A percentile compares a stretch with the other conserved stretches of the same genome.
phyloP scores from a whole-genome alignment of 2,113 vertebrate species.

The Garra rufa region DNA sequence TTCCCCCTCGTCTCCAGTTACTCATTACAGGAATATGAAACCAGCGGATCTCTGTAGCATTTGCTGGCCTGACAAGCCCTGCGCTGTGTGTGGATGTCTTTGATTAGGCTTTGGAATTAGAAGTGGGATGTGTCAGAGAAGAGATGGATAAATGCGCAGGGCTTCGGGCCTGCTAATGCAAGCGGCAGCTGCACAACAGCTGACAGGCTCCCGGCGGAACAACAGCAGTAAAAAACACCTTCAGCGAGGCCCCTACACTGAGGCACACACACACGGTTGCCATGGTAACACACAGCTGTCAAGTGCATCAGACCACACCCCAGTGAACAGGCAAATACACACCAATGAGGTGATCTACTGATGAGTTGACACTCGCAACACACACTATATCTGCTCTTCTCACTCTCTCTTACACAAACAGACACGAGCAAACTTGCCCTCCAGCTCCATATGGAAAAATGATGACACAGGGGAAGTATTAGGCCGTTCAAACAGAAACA shows the following conservation, averaged over 20 bases:
- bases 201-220: constrained; percentile 56
- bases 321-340: constrained; percentile 47
- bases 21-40: constrained; percentile 56
- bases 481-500: neutral
- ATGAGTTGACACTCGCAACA: constrained; percentile 26
- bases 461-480: constrained; percentile 7
- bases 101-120: constrained; percentile 54
- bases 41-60: constrained; percentile 38
- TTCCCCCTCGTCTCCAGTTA: constrained; percentile 51
- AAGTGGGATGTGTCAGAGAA: constrained; percentile 45
- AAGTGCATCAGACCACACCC: constrained; percentile 48
- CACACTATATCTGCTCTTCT: neutral
- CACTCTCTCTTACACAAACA: neutral
- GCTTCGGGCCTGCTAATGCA: constrained; percentile 49
- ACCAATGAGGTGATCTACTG: constrained; percentile 27
- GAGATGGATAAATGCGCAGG: constrained; percentile 37
- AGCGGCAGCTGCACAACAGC: constrained; percentile 71
- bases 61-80: constrained; percentile 44
- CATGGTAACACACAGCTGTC: constrained; percentile 58
- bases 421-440: neutral
- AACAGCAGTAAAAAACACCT: constrained; percentile 61
- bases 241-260: constrained; percentile 27
- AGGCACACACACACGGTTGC: constrained; percentile 36
- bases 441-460: neutral
- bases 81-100: constrained; percentile 52